Evolutionary conservation across 2,797 vertebrate genomes (phyloP).

Genomic region (Morus bassanus): DNA sequence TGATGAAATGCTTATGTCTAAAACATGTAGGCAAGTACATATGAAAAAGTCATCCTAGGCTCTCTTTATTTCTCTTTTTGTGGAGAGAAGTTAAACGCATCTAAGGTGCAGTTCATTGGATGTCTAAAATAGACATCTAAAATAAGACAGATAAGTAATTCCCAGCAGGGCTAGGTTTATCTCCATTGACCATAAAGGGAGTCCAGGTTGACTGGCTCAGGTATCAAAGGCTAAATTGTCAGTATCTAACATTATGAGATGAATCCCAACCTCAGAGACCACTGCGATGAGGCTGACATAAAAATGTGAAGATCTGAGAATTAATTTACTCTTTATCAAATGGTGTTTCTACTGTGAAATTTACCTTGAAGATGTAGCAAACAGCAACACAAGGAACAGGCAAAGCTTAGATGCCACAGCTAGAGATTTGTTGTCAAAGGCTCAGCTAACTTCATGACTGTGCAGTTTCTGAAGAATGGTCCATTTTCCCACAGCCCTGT

Average conservation of each 20-base stretch:
- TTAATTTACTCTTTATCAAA: not conserved
- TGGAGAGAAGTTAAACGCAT: not conserved
- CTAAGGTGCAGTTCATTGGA: not conserved
- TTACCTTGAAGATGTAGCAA: not conserved
- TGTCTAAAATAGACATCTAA: not conserved
- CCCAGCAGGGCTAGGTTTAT: not conserved
- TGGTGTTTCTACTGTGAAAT: not conserved
- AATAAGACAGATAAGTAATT: not conserved
- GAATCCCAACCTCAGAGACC: not conserved
- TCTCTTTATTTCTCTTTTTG: not conserved
- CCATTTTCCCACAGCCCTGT: not conserved
- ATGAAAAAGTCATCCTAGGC: not conserved
- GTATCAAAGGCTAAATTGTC: not conserved
- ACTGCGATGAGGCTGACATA: not conserved
- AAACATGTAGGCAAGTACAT: not conserved
- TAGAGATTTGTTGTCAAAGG: not conserved
- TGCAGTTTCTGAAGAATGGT: not conserved
- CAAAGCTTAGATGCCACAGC: not conserved
- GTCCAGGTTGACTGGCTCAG: not conserved
- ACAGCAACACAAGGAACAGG: not conserved
- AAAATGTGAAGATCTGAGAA: not conserved
- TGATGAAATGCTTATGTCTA: not conserved
- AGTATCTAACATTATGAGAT: not conserved
- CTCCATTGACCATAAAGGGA: not conserved
- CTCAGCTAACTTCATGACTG: not conserved